Evolutionary conservation across 64 coral and sea anemone genomes (phyloP).

Genomic region (Montipora foliosa): DNA sequence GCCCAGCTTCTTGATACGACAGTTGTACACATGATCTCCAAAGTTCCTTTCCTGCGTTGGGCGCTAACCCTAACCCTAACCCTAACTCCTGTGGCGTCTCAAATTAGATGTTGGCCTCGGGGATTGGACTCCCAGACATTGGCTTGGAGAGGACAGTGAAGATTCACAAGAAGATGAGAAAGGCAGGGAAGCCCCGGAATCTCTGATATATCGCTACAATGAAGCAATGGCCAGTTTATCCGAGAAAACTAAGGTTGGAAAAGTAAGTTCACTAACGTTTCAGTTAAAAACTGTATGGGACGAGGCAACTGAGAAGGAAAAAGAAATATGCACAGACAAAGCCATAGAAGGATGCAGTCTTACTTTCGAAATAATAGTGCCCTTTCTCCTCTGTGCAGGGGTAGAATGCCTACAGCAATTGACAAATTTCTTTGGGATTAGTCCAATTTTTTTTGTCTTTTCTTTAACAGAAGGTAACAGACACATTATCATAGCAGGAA

Average conservation of each 20-base stretch:
- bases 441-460: too few species aligned
- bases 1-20: background rate
- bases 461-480: too few species aligned
- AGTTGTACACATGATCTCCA: background rate
- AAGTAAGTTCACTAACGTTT: conserved; percentile 50
- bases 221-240: conserved; percentile 60
- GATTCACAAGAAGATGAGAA: conserved; percentile 27
- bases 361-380: conserved; percentile 50
- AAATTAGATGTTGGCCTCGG: background rate
- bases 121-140: background rate
- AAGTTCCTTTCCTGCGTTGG: conserved; percentile 53
- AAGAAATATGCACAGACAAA: conserved; percentile 62
- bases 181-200: background rate
- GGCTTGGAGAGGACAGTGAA: background rate
- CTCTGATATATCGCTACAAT: conserved; percentile 39
- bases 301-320: conserved; percentile 54
- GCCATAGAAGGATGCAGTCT: conserved; percentile 51
- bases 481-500: too few species aligned
- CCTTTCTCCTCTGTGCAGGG: background rate
- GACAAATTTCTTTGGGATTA: too few species aligned
- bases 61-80: conserved; percentile 1
- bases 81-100: background rate
- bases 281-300: conserved; percentile 59
- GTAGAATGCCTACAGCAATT: too few species aligned
- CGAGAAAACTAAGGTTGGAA: conserved; percentile 12